A percentile compares a stretch with the other conserved stretches of the same genome.
phyloP scores from a whole-genome alignment of 2,113 vertebrate genomes.

The Dasyurus viverrinus region DNA sequence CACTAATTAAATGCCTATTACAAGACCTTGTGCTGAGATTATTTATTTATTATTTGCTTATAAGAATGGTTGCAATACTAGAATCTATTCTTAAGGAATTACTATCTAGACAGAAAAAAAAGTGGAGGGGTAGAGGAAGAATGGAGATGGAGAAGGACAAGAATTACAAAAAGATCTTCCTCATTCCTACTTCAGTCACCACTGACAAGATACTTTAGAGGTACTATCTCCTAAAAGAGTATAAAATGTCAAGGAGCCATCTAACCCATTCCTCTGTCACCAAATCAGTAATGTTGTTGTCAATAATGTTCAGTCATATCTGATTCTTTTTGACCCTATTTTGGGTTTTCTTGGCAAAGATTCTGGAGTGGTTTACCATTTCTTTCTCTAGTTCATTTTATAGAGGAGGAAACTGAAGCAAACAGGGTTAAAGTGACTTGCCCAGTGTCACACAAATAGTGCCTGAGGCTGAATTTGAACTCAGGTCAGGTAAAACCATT shows the following conservation, averaged over 20 bases:
- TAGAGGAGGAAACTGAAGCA: not conserved
- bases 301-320: not conserved
- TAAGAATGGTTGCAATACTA: not conserved
- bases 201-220: not conserved
- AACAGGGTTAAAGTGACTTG: not conserved
- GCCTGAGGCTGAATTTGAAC: not conserved
- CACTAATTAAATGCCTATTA: not conserved
- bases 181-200: not conserved
- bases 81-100: not conserved
- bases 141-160: not conserved
- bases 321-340: not conserved
- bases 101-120: no score
- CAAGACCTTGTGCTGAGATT: rapidly evolving
- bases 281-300: not conserved
- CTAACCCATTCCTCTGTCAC: no score
- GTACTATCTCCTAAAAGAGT: not conserved
- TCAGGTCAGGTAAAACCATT: not conserved
- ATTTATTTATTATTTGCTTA: not conserved
- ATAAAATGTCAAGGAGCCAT: not conserved
- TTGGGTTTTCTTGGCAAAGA: not conserved
- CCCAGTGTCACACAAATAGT: not conserved
- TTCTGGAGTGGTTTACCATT: not conserved
- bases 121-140: rapidly evolving
- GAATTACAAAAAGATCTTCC: not conserved
- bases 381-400: not conserved